Evolutionary conservation across 2,888 invertebrate genomes (phyloP).

Genomic region (Strigamia maritima): DNA sequence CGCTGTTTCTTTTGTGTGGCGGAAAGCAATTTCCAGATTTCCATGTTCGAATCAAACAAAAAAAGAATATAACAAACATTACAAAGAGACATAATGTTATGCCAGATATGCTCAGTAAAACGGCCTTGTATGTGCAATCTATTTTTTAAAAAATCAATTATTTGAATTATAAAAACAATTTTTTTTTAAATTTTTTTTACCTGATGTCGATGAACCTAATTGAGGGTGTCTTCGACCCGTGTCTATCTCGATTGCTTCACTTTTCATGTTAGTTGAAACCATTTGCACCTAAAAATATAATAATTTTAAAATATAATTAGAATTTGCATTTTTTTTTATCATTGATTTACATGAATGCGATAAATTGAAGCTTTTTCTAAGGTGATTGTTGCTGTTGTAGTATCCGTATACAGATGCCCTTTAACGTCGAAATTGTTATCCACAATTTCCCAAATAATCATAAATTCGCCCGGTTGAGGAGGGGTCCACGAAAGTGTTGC

Average conservation of each 20-base stretch:
- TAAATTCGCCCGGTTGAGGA: constrained; percentile 59
- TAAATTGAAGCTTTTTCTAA: constrained; percentile 77
- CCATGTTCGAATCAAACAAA: neutral
- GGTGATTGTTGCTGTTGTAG: constrained; percentile 72
- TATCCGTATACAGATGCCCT: constrained; percentile 76
- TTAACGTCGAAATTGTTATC: constrained; percentile 71
- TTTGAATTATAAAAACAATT: neutral
- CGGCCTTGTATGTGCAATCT: neutral
- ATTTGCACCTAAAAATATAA: neutral
- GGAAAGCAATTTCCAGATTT: neutral
- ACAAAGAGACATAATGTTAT: neutral
- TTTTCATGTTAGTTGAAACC: neutral
- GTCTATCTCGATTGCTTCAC: neutral
- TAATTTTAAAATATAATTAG: neutral
- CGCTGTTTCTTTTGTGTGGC: neutral
- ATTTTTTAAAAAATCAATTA: neutral
- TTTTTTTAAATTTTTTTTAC: neutral
- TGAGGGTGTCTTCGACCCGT: neutral
- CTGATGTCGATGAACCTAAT: neutral
- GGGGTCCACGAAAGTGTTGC: constrained; percentile 39
- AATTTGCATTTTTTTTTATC: neutral
- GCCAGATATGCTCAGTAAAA: neutral
- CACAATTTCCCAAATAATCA: constrained; percentile 77
- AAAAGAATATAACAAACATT: neutral
- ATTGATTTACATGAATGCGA: constrained; percentile 67